A percentile compares a stretch with the other conserved stretches of the same genome.
phyloP scores from a whole-genome alignment of 1,140 invertebrate species.

The Drosophila oshimai region DNA sequence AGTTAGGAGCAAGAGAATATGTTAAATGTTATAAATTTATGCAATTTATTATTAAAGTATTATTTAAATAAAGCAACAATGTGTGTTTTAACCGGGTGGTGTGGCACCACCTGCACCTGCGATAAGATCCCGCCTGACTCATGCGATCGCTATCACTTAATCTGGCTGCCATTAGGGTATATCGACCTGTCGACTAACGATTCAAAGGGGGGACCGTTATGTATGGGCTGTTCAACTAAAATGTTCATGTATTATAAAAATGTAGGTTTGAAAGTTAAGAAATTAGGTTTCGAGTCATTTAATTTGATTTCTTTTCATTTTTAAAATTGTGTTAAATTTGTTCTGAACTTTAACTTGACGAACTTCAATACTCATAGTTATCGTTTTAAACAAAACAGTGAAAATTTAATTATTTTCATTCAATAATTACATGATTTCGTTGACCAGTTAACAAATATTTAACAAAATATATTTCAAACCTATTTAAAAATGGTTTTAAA shows the following conservation, averaged over 20 bases:
- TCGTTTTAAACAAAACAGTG: too few species aligned
- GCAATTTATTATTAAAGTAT: constrained; percentile 82
- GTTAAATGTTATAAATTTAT: constrained; percentile 81
- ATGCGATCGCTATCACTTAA: constrained; percentile 41
- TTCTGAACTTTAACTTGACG: too few species aligned
- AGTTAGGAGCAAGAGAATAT: constrained; percentile 57
- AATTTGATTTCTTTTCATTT: too few species aligned
- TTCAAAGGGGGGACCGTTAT: not conserved
- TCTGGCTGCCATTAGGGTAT: constrained; percentile 12
- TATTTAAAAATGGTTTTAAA: constrained; percentile 14
- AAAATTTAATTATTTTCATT: not conserved
- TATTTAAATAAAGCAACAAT: constrained; percentile 77
- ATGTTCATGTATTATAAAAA: not conserved
- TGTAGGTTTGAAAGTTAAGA: too few species aligned
- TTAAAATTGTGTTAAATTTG: too few species aligned
- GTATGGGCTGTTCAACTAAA: too few species aligned
- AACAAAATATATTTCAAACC: constrained; percentile 10
- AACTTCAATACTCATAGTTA: too few species aligned
- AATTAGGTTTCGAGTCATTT: not conserved
- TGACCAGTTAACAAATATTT: constrained; percentile 10
- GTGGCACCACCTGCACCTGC: constrained; percentile 5
- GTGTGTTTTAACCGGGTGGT: constrained; percentile 18
- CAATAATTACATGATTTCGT: not conserved
- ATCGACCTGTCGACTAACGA: not conserved
- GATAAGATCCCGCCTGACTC: constrained; percentile 28